Base-by-base conservation (phyloP, 2,113 vertebrate species). In the Narcine bancroftii region DNA sequence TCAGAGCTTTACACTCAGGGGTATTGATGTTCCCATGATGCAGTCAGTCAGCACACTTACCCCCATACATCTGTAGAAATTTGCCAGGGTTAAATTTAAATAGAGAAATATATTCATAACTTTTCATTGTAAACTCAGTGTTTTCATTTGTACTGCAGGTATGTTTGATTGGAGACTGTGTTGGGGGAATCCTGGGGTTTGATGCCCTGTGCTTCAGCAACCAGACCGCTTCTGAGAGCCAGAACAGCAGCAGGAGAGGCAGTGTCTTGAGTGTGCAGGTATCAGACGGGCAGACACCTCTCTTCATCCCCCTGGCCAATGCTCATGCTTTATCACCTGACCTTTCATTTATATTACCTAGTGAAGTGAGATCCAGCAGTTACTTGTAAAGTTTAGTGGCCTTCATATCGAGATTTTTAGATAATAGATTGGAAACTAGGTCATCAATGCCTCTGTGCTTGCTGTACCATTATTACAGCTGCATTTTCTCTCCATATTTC, bases 161-260 rank as follows among this genome's bases (percentile, higher is more conserved):
- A 92, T 99, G 98, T 93, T 95, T 99, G 72, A 98, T 99, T 0
- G 99, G 98, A 13, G 99, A 99, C 96, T 99, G 98, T 39, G 98
- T 99, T 0, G 99, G 99, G n/a, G 98, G 99, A 0, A 97, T 99
- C 94, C 95, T 99, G 95, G 98, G 96, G 0, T 99, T 99, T 0
- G 99, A 99, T 56, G 98, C 96, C 93, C 96, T 99, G 33, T 99
- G 99, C 95, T 97, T 95, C 94, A 98, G 97, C 95, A 97, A 95
- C 93, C 96, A 98, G 94, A 96, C 96, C 0, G 96, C 97, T 93
- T 97, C 96, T 0, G 99, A 99, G 94, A 99, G 98, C 93, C 98
- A 97, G 91, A 98, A 97, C 96, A 99, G 97, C 96, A 99, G 97
- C 93, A 97, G 98, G 24, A 96, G 97, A 73, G 98, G 98, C 92